Evolutionary conservation across 2,113 vertebrate species (phyloP).

Genomic region (Recurvirostra avosetta): DNA sequence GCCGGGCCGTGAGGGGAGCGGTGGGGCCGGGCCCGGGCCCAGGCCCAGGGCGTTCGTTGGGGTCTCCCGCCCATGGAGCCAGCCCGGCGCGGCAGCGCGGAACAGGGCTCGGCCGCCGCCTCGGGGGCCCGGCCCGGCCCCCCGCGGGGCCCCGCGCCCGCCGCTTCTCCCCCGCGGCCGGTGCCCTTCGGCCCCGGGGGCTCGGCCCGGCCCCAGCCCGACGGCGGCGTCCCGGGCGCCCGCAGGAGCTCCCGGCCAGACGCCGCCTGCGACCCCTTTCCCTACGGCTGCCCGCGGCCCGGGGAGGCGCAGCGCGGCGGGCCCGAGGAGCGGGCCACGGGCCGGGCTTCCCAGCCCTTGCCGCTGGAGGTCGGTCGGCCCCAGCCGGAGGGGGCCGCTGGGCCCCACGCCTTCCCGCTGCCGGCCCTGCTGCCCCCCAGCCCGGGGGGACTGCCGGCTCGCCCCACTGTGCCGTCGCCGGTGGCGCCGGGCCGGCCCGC

Average conservation of each 20-base stretch:
- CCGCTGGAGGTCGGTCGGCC: not conserved
- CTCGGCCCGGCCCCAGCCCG: conserved; percentile 15
- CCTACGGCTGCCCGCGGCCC: not conserved
- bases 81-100: conserved; percentile 12
- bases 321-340: not conserved
- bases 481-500: not conserved
- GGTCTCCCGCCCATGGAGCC: conserved; percentile 61
- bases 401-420: not conserved
- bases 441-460: not conserved
- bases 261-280: conserved; percentile 36
- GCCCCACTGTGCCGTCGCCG: not conserved
- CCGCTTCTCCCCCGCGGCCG: not conserved
- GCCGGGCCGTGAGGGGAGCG: not conserved
- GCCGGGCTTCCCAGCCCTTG: not conserved
- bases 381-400: conserved; percentile 18
- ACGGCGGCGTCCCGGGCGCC: not conserved
- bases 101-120: not conserved
- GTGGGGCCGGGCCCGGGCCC: conserved; percentile 13
- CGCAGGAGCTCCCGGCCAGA: conserved; percentile 16
- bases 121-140: not conserved
- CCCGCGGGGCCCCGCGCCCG: not conserved
- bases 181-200: not conserved
- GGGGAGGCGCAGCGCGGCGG: not conserved
- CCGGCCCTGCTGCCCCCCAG: not conserved
- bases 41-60: not conserved